Evolutionary conservation across 2,888 invertebrate species (phyloP).

Genomic region (Zeuzera pyrina): DNA sequence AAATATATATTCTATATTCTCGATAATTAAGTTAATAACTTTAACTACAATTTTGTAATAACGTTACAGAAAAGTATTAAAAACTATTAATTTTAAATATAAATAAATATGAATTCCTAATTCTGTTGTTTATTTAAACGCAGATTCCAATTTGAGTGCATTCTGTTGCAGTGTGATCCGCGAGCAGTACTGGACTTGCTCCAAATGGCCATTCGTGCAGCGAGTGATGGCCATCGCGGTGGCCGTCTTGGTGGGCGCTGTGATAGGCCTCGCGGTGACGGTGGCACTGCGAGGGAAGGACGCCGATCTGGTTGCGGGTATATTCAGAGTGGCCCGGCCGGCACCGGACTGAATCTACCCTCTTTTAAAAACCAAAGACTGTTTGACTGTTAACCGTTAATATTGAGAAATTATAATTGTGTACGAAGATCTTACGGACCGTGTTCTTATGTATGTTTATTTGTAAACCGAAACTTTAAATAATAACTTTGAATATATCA

Average conservation of each 20-base stretch:
- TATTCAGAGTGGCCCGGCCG: constrained; percentile 26
- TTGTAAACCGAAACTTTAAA: too few relatives aligned
- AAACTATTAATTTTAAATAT: not conserved
- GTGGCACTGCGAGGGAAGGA: constrained; percentile 22
- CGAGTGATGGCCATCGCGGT: constrained; percentile 41
- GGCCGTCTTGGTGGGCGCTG: constrained; percentile 45
- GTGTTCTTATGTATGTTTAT: too few relatives aligned
- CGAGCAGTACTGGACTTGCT: constrained; percentile 62
- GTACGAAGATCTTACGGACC: too few relatives aligned
- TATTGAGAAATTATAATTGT: too few relatives aligned
- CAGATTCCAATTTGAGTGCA: too few relatives aligned
- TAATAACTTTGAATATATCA: too few relatives aligned
- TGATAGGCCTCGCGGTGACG: constrained; percentile 42
- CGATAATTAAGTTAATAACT: not conserved
- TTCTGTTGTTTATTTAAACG: too few relatives aligned
- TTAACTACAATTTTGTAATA: not conserved
- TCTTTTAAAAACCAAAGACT: too few relatives aligned
- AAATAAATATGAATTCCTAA: not conserved
- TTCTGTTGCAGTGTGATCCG: constrained; percentile 45
- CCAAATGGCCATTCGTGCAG: constrained; percentile 50
- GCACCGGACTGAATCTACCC: constrained; percentile 23
- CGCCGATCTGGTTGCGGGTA: constrained; percentile 20
- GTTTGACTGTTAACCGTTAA: too few relatives aligned
- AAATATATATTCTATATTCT: too few relatives aligned
- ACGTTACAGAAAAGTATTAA: not conserved